A percentile compares a stretch with the other conserved stretches of the same genome.
Conservation (phyloP, 1,140 invertebrate species). For the Aleiodes sp. region DNA sequence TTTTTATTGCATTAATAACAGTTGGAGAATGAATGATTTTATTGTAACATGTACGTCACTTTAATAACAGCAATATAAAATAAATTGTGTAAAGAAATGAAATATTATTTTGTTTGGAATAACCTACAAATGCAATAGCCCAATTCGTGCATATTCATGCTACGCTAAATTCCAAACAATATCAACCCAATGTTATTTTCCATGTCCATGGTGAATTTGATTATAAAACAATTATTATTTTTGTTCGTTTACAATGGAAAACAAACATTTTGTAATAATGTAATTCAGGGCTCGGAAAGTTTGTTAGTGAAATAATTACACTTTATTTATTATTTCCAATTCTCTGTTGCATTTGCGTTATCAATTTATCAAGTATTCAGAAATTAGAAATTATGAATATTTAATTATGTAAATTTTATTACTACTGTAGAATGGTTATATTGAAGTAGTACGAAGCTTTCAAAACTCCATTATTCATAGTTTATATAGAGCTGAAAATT, state of each 20-base stretch:
- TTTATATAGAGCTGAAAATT: neutral
- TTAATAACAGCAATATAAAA: neutral
- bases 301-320: too few species aligned
- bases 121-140: too few species aligned
- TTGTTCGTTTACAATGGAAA: too few species aligned
- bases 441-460: neutral
- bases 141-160: too few species aligned
- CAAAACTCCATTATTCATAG: neutral
- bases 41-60: neutral
- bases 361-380: neutral
- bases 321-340: too few species aligned
- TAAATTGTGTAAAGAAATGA: neutral
- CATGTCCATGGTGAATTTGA: too few species aligned
- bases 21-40: neutral
- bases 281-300: too few species aligned
- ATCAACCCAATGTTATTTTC: too few species aligned
- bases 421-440: neutral
- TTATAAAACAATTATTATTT: too few species aligned
- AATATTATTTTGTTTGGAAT: neutral
- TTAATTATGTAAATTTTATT: constrained; percentile 8
- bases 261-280: too few species aligned
- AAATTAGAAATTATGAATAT: neutral
- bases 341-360: neutral
- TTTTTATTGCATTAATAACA: neutral
- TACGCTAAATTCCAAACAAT: too few species aligned